Conservation (phyloP, 2,797 vertebrate genomes). For the Gallirallus australis region DNA sequence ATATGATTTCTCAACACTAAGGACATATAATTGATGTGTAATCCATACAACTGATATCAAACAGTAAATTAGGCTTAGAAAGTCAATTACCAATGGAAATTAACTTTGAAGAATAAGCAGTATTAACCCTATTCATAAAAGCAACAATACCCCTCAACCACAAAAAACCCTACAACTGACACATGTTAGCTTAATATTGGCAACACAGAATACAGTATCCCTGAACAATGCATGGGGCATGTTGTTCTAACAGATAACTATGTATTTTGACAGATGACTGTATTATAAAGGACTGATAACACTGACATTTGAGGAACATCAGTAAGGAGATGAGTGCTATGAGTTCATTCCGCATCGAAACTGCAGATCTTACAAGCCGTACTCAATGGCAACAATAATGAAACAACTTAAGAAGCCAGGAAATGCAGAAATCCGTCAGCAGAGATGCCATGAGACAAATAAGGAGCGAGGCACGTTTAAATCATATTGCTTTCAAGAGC, state of each 20-base stretch:
- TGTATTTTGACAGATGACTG: neutral
- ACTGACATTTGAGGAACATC: neutral
- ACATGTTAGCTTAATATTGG: neutral
- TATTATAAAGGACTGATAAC: neutral
- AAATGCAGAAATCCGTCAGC: neutral
- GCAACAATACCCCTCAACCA: neutral
- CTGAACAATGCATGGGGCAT: neutral
- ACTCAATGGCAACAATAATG: neutral
- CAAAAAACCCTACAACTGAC: neutral
- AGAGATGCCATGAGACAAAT: neutral
- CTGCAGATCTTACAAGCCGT: neutral
- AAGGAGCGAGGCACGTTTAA: neutral
- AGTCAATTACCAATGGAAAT: neutral
- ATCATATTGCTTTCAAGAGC: neutral
- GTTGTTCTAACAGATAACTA: neutral
- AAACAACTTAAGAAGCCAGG: neutral
- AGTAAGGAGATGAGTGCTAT: neutral
- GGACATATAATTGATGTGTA: neutral
- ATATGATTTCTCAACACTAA: neutral
- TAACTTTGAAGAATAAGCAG: neutral
- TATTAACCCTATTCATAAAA: neutral
- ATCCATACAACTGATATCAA: neutral
- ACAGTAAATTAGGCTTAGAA: neutral
- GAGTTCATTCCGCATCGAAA: rapidly evolving
- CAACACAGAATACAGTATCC: neutral